Evolutionary conservation across 2,113 vertebrate genomes (phyloP).

Genomic region (Anarrhichthys ocellatus): DNA sequence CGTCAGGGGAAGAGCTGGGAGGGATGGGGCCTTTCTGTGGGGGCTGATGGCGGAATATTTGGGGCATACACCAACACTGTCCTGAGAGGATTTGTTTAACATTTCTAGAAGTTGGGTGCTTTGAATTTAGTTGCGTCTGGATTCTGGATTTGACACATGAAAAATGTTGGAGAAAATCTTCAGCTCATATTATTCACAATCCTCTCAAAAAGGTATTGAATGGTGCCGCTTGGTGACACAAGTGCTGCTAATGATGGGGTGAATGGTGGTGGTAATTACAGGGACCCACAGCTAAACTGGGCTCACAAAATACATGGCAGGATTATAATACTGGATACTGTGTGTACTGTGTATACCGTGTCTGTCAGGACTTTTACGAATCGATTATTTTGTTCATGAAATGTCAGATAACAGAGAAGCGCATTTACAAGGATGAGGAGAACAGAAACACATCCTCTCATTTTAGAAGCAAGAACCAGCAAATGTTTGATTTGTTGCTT

Average conservation of each 20-base stretch:
- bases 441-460: not conserved
- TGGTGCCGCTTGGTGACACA: not conserved
- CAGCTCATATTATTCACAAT: not conserved
- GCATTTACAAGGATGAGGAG: not conserved
- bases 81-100: conserved; percentile 2
- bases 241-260: not conserved
- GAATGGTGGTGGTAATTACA: not conserved
- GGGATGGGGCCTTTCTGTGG: not conserved
- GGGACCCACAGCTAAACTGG: not conserved
- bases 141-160: not conserved
- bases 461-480: not conserved
- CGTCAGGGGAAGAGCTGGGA: not conserved
- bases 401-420: not conserved
- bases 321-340: not conserved
- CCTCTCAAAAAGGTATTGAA: not conserved
- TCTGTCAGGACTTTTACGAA: not conserved
- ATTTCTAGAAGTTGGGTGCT: not conserved
- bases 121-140: not conserved
- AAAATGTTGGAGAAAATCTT: not conserved
- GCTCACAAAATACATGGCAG: not conserved
- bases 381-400: not conserved
- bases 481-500: not conserved
- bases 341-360: not conserved
- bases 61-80: not conserved
- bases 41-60: not conserved